phyloP scores from a whole-genome alignment of 2,797 vertebrate species.

The Lacerta agilis region DNA sequence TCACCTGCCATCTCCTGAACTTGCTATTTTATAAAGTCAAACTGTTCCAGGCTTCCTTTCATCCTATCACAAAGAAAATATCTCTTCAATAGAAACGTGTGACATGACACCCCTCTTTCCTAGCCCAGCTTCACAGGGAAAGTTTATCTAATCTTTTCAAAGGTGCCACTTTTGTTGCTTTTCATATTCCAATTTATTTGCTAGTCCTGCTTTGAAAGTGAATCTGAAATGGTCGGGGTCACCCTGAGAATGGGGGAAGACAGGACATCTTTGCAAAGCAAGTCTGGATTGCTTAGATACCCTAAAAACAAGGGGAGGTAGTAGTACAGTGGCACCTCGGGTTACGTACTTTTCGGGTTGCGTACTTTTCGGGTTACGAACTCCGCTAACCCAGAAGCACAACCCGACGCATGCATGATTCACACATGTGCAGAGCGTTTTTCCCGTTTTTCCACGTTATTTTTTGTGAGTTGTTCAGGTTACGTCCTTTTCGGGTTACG shows the following conservation, averaged over 20 bases:
- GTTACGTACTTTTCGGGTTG: too few species aligned
- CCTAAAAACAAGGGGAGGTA: neutral
- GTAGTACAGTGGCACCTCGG: too few species aligned
- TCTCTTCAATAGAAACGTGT: neutral
- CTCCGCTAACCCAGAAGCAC: too few species aligned
- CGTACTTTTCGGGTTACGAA: too few species aligned
- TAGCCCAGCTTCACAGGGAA: neutral
- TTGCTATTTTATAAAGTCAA: neutral
- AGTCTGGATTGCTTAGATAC: neutral
- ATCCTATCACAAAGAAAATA: neutral
- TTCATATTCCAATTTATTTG: conserved; percentile 5
- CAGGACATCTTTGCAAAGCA: neutral
- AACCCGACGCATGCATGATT: too few species aligned
- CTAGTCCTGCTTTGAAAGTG: neutral
- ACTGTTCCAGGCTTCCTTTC: neutral
- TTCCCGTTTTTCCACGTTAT: too few species aligned
- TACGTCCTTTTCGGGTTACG: too few species aligned
- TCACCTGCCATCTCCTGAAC: neutral
- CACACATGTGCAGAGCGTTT: too few species aligned
- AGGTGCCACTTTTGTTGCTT: neutral
- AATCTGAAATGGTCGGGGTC: neutral
- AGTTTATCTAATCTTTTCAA: neutral
- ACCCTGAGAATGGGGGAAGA: neutral
- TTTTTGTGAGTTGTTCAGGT: too few species aligned
- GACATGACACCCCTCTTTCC: neutral